phyloP scores from a whole-genome alignment of 2,113 vertebrate species.

The Tyrannus savana region DNA sequence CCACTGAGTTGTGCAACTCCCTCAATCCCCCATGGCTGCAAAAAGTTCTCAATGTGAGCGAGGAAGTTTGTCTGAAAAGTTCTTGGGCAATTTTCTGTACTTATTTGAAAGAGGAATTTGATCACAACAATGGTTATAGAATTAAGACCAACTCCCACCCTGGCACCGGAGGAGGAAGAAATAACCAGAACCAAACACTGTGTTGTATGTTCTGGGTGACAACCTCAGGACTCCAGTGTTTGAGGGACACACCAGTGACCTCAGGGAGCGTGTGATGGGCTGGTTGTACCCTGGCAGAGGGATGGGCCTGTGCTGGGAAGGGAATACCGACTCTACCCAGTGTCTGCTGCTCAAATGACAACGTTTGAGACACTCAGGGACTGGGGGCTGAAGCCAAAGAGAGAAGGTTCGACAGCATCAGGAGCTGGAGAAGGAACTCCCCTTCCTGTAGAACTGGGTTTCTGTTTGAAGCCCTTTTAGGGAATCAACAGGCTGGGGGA shows the following conservation, averaged over 20 bases:
- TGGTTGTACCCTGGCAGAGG: not conserved
- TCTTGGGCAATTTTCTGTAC: slow-evolving; percentile 23
- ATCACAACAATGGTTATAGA: slow-evolving; percentile 45
- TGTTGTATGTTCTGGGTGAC: not conserved
- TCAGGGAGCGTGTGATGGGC: not conserved
- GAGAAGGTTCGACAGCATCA: not conserved
- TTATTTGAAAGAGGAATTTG: slow-evolving; percentile 41
- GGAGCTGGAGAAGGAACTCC: not conserved
- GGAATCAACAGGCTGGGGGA: not conserved
- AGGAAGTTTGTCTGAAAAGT: not conserved
- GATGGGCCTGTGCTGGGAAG: not conserved
- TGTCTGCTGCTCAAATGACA: not conserved
- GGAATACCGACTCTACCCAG: not conserved
- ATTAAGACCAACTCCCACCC: slow-evolving; percentile 22
- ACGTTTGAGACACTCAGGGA: accelerated
- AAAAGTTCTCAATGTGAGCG: not conserved
- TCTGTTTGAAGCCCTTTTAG: not conserved
- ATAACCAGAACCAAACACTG: slow-evolving; percentile 24
- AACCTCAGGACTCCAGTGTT: not conserved
- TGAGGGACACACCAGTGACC: not conserved
- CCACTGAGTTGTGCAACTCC: not conserved
- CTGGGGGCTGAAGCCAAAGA: not conserved
- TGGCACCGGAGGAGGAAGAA: not conserved
- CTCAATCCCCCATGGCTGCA: not conserved
- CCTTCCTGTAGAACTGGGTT: not conserved